A percentile compares a stretch with the other conserved stretches of the same genome.
These are phyloP conservation scores for Engystomops pustulosus DNA, from an alignment of 2,113 vertebrate genomes.

Conservation along the genomic window DNA sequence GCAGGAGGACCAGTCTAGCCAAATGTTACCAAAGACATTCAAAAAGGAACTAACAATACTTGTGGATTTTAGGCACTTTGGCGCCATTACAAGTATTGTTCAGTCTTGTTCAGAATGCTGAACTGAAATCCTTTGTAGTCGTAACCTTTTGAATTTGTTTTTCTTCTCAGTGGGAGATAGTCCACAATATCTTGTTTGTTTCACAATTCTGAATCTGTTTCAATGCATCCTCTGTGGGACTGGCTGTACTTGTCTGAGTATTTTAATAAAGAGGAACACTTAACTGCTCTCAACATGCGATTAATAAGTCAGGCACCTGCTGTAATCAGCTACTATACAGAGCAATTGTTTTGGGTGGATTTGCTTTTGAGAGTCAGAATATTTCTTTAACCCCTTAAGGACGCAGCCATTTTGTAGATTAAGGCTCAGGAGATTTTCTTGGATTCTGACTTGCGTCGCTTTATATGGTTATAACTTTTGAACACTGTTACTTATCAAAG, in stretches of 20 bases:
- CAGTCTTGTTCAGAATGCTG: not conserved
- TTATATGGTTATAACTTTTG: no score
- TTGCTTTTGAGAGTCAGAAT: not conserved
- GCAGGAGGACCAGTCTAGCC: no score
- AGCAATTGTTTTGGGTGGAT: not conserved
- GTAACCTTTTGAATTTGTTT: conserved; percentile 33
- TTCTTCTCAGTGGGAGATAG: conserved; percentile 1
- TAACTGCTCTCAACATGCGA: not conserved
- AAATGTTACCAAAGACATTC: no score
- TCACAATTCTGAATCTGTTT: not conserved
- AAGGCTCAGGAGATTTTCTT: no score
- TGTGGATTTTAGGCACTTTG: not conserved
- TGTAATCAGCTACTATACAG: not conserved
- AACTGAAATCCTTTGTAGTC: not conserved
- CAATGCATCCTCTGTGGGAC: not conserved
- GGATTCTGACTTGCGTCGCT: no score
- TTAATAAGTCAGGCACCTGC: not conserved
- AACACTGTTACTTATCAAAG: no score
- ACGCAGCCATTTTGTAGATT: no score
- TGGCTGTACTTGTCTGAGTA: not conserved
- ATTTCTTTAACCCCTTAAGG: no score
- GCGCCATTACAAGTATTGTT: not conserved
- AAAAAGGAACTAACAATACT: no score
- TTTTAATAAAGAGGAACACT: not conserved
- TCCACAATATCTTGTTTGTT: conserved; percentile 29